Base-by-base conservation (phyloP, 1,140 invertebrate genomes). In the Sinella curviseta region DNA sequence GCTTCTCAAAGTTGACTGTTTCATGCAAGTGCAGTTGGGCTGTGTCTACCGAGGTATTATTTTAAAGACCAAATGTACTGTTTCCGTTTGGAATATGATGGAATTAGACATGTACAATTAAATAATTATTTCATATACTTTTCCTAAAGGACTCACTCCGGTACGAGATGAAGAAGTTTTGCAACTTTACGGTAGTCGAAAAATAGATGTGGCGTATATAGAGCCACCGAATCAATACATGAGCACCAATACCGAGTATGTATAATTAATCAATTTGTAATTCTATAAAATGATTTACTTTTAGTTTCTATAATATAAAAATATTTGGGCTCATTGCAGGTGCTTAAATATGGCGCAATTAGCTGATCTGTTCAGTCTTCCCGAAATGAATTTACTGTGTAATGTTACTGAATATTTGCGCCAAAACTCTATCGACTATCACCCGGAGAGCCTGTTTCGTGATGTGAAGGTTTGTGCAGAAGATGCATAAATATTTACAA, bases 361-460 rank as follows among this genome's bases (percentile, higher is more conserved):
- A 80, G 95, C 97, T 24, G 97, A 99, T 89, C 87, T 99, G n/a
- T 99, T 99, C 87, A 97, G 96, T 0, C 92, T 98, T 48, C 97
- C 97, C 24, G 97, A 98, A 90, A 97, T 98, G 92, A 92, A 93
- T 82, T 88, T 99, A 33, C 87, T 99, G 1, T 95, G 95, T 82
- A 96, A 97, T 88, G 93, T 98, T 0, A 94, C 95, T 3, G 95
- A 98, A 87, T 97, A 94, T 89, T 98, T 98, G 86, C 91, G 94
- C 77, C 90, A 90, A 57, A 94, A 97, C 86, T 92, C 93, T 81
- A 96, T 98, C 79, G 93, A 95, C 84, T 99, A 95, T 87, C 94
- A 97, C 88, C 96, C 97, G 0, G 95, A 97, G 88, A 97, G 97
- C 85, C 90, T 99, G 12, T 98, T 97, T 85, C 90, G 95, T 86